Evolutionary conservation across 2,888 invertebrate species (phyloP).

Genomic region (Psylliodes chrysocephalus): DNA sequence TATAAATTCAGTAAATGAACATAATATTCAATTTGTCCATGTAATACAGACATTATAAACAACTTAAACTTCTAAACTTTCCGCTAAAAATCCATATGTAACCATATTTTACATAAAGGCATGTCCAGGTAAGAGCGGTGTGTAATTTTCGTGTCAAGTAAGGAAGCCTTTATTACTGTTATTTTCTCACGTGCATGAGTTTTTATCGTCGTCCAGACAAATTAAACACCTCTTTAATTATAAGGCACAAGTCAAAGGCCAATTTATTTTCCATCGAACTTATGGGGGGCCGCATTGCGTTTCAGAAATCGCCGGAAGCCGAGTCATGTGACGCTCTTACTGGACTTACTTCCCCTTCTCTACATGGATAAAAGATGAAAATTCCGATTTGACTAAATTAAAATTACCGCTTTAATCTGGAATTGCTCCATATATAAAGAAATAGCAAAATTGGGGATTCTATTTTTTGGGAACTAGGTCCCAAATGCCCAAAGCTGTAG

Average conservation of each 20-base stretch:
- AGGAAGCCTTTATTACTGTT: slow-evolving; percentile 15
- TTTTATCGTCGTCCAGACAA: slow-evolving; percentile 17
- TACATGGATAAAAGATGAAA: too few species aligned
- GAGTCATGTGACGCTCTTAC: not conserved
- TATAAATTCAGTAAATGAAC: too few species aligned
- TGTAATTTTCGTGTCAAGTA: slow-evolving; percentile 13
- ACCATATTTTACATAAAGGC: slow-evolving; percentile 7
- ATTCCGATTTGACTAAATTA: too few species aligned
- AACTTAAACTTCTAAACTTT: not conserved
- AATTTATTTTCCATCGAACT: slow-evolving; percentile 4
- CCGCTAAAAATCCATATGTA: not conserved
- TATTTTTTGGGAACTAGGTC: too few species aligned
- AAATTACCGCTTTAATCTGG: too few species aligned
- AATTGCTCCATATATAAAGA: too few species aligned
- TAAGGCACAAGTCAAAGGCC: slow-evolving; percentile 18
- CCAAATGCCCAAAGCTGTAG: too few species aligned
- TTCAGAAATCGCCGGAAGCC: not conserved
- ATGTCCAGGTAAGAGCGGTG: not conserved
- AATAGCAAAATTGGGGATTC: too few species aligned
- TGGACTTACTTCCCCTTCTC: not conserved
- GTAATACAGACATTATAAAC: not conserved
- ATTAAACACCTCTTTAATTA: slow-evolving; percentile 19
- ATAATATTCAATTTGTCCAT: not conserved
- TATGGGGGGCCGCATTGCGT: not conserved
- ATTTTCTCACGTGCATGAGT: slow-evolving; percentile 12